Evolutionary conservation across 2,797 vertebrate genomes (phyloP).

Genomic region (Acanthurus lineatus): DNA sequence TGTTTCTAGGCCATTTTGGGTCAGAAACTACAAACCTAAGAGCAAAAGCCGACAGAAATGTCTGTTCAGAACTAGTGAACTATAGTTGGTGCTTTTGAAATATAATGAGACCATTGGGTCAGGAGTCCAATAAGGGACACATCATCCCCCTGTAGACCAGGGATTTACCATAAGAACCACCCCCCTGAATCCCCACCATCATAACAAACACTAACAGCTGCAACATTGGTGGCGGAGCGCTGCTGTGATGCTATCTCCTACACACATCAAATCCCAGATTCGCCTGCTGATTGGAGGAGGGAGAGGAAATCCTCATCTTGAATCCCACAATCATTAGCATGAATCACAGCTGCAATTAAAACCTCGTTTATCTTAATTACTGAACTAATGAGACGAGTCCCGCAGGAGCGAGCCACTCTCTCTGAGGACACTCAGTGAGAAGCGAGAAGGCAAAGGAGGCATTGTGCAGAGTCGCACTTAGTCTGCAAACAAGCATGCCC

Average conservation of each 20-base stretch:
- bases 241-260: constrained; percentile 53
- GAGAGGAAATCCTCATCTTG: constrained; percentile 80
- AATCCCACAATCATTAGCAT: constrained; percentile 86
- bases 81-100: constrained; percentile 11
- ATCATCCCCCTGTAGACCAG: constrained; percentile 19
- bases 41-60: not conserved
- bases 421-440: constrained; percentile 77
- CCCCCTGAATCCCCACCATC: constrained; percentile 37
- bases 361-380: constrained; percentile 90
- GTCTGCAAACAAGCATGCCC: constrained; percentile 66
- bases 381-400: constrained; percentile 89
- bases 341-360: constrained; percentile 89
- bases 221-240: constrained; percentile 45
- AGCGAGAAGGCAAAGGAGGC: constrained; percentile 49
- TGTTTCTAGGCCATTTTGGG: not conserved
- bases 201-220: constrained; percentile 62
- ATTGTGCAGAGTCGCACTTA: constrained; percentile 54
- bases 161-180: constrained; percentile 35
- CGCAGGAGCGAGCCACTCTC: constrained; percentile 77
- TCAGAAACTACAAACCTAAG: not conserved
- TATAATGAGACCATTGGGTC: constrained; percentile 53
- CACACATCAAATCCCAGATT: constrained; percentile 76
- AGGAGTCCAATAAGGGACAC: constrained; percentile 37
- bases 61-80: not conserved
- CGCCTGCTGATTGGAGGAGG: constrained; percentile 72